phyloP scores from a whole-genome alignment of 2,888 invertebrate species.

The Andrena haemorrhoa region DNA sequence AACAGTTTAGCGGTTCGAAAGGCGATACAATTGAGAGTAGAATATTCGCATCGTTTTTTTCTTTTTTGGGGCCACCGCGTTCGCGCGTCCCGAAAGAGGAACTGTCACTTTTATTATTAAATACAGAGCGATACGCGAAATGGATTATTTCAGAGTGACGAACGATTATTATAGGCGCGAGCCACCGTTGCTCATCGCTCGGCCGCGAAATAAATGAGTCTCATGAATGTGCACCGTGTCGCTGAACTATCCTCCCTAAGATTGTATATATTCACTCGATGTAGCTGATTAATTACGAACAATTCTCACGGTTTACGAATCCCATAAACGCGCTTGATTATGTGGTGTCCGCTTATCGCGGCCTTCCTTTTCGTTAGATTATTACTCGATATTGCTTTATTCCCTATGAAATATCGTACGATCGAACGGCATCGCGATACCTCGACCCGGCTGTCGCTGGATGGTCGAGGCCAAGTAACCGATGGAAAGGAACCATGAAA shows the following conservation, averaged over 20 bases:
- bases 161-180: slow-evolving; percentile 39
- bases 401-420: slow-evolving; percentile 54
- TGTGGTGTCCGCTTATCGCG: slow-evolving; percentile 35
- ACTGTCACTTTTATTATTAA: slow-evolving; percentile 14
- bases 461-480: slow-evolving; percentile 23
- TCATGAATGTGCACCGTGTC: slow-evolving; percentile 49
- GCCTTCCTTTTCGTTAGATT: slow-evolving; percentile 55
- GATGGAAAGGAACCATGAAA: slow-evolving; percentile 3
- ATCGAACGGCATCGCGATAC: slow-evolving; percentile 45
- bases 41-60: slow-evolving; percentile 12
- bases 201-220: slow-evolving; percentile 51
- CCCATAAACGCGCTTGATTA: slow-evolving; percentile 43
- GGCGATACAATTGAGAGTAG: slow-evolving; percentile 37
- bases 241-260: slow-evolving; percentile 45
- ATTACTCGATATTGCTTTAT: slow-evolving; percentile 74
- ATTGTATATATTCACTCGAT: slow-evolving; percentile 36
- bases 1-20: slow-evolving; percentile 11
- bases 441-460: slow-evolving; percentile 1
- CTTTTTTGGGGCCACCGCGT: slow-evolving; percentile 25
- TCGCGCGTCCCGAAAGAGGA: slow-evolving; percentile 8
- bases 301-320: slow-evolving; percentile 25
- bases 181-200: slow-evolving; percentile 56
- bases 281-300: slow-evolving; percentile 54
- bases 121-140: slow-evolving; percentile 36
- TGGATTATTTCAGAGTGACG: slow-evolving; percentile 42